phyloP scores from a whole-genome alignment of 2,797 vertebrate genomes.

The Hypotaenidia philippensis region DNA sequence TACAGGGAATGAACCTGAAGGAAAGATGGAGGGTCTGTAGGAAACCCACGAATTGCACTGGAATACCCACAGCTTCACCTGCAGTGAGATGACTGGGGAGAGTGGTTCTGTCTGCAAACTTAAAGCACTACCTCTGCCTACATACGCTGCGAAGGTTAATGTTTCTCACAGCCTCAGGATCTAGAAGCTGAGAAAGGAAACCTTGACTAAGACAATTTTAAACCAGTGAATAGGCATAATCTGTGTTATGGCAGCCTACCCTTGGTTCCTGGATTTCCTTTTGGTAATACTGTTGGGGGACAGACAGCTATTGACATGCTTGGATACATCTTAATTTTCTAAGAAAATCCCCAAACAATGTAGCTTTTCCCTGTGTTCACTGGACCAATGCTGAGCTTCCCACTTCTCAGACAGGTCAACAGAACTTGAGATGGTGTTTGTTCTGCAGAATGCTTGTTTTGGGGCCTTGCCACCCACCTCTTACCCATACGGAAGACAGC shows the following conservation, averaged over 20 bases:
- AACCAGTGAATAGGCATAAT: neutral
- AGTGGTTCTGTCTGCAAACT: neutral
- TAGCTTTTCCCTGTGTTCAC: neutral
- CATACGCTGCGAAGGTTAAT: neutral
- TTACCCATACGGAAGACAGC: neutral
- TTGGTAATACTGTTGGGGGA: neutral
- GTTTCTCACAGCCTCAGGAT: neutral
- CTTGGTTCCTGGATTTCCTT: neutral
- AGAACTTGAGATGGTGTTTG: neutral
- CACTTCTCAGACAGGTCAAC: neutral
- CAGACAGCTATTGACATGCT: neutral
- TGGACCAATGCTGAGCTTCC: neutral
- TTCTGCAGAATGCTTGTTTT: neutral
- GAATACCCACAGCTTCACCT: neutral
- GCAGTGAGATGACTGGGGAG: neutral
- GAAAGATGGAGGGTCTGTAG: neutral
- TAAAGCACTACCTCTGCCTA: neutral
- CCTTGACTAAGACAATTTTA: neutral
- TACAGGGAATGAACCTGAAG: neutral
- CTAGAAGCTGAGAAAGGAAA: neutral
- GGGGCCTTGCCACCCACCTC: neutral
- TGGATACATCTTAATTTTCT: neutral
- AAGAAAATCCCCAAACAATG: neutral
- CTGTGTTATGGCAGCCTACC: neutral
- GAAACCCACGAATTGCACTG: neutral